A percentile compares a stretch with the other conserved stretches of the same genome.
Evolutionary conservation across 2,113 vertebrate genomes (phyloP).

Genomic region (Enhydra lutris): DNA sequence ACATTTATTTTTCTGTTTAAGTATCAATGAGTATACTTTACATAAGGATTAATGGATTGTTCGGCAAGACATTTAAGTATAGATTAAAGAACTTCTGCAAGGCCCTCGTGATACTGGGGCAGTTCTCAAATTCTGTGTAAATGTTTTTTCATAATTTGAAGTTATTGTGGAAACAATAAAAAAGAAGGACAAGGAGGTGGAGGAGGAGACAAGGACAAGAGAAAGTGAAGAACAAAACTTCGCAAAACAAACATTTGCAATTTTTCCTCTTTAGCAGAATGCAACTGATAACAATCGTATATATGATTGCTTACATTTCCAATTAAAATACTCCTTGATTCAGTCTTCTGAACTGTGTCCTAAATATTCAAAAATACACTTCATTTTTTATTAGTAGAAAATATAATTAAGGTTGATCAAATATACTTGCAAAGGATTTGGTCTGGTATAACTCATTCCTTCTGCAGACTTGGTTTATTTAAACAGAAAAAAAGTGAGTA

Average conservation of each 20-base stretch:
- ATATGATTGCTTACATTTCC: neutral
- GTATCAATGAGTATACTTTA: neutral
- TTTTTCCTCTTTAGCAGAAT: neutral
- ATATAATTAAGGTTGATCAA: neutral
- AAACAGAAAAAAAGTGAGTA: neutral
- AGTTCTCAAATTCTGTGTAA: neutral
- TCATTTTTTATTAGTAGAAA: neutral
- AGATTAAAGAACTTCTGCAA: neutral
- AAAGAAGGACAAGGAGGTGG: neutral
- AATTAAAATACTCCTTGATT: neutral
- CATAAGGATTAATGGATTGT: neutral
- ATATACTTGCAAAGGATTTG: neutral
- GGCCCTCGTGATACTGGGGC: neutral
- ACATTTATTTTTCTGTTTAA: neutral
- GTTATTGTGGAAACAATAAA: neutral
- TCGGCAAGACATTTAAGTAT: neutral
- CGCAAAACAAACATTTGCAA: neutral
- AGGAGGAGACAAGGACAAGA: neutral
- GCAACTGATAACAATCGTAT: neutral
- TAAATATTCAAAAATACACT: neutral
- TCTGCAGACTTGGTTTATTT: neutral
- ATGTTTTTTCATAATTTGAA: neutral
- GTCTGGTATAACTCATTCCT: neutral
- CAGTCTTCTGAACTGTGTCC: neutral
- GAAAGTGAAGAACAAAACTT: neutral